Evolutionary conservation across 92 coral and sea anemone genomes (phyloP).

Genomic region (Ricordea florida): DNA sequence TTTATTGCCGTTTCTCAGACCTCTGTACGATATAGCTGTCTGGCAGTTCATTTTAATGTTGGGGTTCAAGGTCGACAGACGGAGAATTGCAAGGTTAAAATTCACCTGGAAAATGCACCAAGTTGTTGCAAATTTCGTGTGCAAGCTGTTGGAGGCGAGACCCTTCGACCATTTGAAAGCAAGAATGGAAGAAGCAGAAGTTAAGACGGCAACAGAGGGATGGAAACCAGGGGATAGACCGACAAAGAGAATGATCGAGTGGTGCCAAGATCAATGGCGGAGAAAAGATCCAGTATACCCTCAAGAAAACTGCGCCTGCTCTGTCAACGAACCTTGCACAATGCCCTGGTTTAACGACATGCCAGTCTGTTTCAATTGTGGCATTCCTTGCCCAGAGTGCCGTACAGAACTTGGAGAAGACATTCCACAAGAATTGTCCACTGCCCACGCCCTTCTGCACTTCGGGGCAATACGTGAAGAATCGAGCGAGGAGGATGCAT

Average conservation of each 20-base stretch:
- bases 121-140: constrained; percentile 41
- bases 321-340: not conserved
- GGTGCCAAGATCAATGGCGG: constrained; percentile 62
- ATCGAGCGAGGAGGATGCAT: not conserved
- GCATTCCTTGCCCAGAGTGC: constrained; percentile 51
- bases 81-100: not conserved
- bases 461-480: not conserved
- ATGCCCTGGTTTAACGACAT: constrained; percentile 23
- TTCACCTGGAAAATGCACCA: constrained; percentile 47
- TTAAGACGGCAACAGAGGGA: constrained; percentile 6
- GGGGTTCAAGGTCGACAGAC: not conserved
- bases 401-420: constrained; percentile 11
- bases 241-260: constrained; percentile 13
- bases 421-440: constrained; percentile 25
- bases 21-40: constrained; percentile 55
- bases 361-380: constrained; percentile 40
- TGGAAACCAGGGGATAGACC: constrained; percentile 19
- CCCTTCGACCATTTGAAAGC: constrained; percentile 26
- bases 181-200: constrained; percentile 7
- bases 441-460: constrained; percentile 7
- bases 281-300: constrained; percentile 13
- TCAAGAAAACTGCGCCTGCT: not conserved
- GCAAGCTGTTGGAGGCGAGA: constrained; percentile 38
- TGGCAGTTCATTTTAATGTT: constrained; percentile 53
- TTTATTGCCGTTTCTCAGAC: constrained; percentile 19